These are phyloP conservation scores for Drosophila rhopaloa DNA, from an alignment of 1,140 invertebrate genomes.

Conservation along the genomic window DNA sequence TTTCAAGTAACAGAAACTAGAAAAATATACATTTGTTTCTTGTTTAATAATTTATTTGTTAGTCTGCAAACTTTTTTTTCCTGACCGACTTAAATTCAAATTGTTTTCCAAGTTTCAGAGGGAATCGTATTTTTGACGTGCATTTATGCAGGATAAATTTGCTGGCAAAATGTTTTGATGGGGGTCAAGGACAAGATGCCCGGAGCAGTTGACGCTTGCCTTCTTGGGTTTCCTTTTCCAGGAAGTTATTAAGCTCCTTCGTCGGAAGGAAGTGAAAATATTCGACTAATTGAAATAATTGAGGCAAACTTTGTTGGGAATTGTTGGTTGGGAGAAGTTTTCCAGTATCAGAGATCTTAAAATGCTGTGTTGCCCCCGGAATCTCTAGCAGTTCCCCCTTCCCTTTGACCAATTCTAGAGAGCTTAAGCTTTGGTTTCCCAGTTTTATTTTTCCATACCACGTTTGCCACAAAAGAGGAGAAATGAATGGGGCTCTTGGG, in stretches of 20 bases:
- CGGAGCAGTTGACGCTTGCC: constrained; percentile 9
- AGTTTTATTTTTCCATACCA: constrained; percentile 33
- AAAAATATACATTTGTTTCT: no score
- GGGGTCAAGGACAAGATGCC: constrained; percentile 21
- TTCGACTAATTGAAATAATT: constrained; percentile 48
- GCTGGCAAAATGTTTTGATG: constrained; percentile 5
- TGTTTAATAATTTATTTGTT: no score
- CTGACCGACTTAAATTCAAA: neutral
- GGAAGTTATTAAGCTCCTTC: constrained; percentile 30
- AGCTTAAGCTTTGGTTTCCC: constrained; percentile 50
- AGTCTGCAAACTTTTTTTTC: neutral
- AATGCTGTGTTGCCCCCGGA: constrained; percentile 7
- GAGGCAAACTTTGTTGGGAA: constrained; percentile 31
- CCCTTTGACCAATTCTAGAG: constrained; percentile 25
- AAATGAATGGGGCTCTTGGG: constrained; percentile 14
- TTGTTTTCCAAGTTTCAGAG: neutral
- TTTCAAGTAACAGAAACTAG: no score
- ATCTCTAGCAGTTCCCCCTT: constrained; percentile 6
- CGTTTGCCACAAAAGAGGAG: constrained; percentile 15
- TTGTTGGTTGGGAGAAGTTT: neutral
- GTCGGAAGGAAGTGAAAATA: constrained; percentile 44
- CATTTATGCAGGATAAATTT: neutral
- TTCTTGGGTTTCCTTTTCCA: constrained; percentile 8
- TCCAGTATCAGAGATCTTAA: constrained; percentile 15
- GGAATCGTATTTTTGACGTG: neutral